phyloP scores from a whole-genome alignment of 2,113 vertebrate genomes.

The Cercopithecus mona region DNA sequence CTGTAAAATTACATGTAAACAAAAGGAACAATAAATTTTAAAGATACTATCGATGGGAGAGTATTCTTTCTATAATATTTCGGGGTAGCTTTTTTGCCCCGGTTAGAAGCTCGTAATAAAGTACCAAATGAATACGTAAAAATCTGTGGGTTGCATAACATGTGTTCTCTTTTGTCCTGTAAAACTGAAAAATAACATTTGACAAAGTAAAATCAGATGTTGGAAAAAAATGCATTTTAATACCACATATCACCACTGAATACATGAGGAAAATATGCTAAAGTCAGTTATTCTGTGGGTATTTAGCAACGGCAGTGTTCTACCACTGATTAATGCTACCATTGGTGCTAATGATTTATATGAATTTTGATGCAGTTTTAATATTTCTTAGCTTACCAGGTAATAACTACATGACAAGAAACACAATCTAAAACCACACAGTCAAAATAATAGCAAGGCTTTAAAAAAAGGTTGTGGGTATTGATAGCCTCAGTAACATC shows the following conservation, averaged over 20 bases:
- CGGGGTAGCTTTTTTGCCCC: not conserved
- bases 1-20: conserved; percentile 38
- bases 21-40: conserved; percentile 46
- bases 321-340: not conserved
- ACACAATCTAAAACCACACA: not conserved
- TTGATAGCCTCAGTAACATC: not conserved
- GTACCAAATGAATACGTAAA: conserved; percentile 24
- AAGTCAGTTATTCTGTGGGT: not conserved
- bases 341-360: not conserved
- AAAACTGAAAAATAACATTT: conserved; percentile 55
- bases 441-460: not conserved
- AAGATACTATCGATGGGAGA: not conserved
- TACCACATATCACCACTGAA: not conserved
- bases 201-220: conserved; percentile 44
- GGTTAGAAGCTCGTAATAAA: conserved; percentile 8
- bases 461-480: not conserved
- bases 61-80: conserved; percentile 19
- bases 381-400: conserved; percentile 13
- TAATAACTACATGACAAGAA: not conserved
- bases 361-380: not conserved
- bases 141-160: not conserved
- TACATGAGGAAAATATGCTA: not conserved
- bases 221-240: conserved; percentile 37
- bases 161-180: conserved; percentile 1
- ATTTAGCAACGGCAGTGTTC: not conserved